Evolutionary conservation across 1,140 invertebrate species (phyloP).

Genomic region (Zaprionus tsacasi): DNA sequence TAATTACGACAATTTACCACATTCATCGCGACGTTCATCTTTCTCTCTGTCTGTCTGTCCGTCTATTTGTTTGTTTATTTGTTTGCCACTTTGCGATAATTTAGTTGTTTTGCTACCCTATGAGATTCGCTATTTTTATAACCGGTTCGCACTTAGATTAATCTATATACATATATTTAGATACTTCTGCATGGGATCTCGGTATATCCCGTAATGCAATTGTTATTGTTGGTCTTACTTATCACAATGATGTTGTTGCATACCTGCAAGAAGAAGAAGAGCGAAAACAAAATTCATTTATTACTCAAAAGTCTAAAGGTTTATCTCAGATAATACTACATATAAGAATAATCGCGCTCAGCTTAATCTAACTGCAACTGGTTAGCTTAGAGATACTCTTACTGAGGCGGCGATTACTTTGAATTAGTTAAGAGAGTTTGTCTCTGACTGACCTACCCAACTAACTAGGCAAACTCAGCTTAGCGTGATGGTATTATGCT

Average conservation of each 20-base stretch:
- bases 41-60: neutral
- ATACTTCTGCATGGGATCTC: neutral
- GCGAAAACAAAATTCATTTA: conserved; percentile 2
- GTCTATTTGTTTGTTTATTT: conserved; percentile 27
- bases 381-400: neutral
- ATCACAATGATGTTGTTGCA: conserved; percentile 1
- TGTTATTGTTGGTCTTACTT: conserved; percentile 10
- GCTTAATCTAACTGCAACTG: conserved; percentile 4
- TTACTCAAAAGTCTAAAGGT: conserved; percentile 7
- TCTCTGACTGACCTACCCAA: neutral
- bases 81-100: conserved; percentile 47
- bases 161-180: neutral
- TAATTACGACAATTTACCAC: conserved; percentile 50
- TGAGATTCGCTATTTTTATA: conserved; percentile 21
- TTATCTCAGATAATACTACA: neutral
- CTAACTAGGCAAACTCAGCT: neutral
- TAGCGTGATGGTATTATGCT: neutral
- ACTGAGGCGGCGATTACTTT: neutral
- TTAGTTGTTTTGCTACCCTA: conserved; percentile 35
- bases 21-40: neutral
- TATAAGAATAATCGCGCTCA: neutral
- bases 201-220: neutral
- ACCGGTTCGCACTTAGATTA: conserved; percentile 31
- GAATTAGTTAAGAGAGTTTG: neutral
- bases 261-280: conserved; percentile 26